These are phyloP conservation scores for Drosophila algonquin DNA, from an alignment of 2,888 invertebrate genomes.

Conservation along the genomic window DNA sequence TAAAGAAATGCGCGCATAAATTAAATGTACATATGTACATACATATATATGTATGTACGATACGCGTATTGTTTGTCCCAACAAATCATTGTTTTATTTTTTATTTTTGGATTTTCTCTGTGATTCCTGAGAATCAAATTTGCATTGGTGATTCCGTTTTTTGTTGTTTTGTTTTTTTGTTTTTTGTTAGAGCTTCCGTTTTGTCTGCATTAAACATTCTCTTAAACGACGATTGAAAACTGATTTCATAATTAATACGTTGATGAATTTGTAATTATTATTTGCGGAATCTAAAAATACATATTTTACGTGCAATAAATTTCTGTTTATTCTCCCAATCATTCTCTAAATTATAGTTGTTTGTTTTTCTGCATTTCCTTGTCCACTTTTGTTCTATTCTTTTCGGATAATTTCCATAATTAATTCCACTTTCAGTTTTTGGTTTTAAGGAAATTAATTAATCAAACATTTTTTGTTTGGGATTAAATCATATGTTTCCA, in stretches of 20 bases:
- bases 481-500: constrained; percentile 45
- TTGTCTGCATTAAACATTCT: constrained; percentile 17
- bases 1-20: constrained; percentile 38
- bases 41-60: not conserved
- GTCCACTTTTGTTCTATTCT: not conserved
- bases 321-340: constrained; percentile 1
- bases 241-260: no score
- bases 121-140: constrained; percentile 25
- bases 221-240: no score
- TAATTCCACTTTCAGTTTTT: constrained; percentile 41
- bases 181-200: constrained; percentile 46
- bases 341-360: not conserved
- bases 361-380: not conserved
- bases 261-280: no score
- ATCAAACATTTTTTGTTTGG: constrained; percentile 14
- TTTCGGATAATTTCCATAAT: constrained; percentile 17
- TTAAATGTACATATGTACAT: constrained; percentile 15
- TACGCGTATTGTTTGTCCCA: constrained; percentile 16
- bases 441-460: constrained; percentile 9
- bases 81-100: constrained; percentile 23
- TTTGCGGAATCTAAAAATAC: no score
- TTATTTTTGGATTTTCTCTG: constrained; percentile 28
- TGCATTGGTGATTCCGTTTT: constrained; percentile 49
- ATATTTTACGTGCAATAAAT: no score
- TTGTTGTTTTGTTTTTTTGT: not conserved